Conservation (phyloP, 2,113 vertebrate species). For the Papio anubis region DNA sequence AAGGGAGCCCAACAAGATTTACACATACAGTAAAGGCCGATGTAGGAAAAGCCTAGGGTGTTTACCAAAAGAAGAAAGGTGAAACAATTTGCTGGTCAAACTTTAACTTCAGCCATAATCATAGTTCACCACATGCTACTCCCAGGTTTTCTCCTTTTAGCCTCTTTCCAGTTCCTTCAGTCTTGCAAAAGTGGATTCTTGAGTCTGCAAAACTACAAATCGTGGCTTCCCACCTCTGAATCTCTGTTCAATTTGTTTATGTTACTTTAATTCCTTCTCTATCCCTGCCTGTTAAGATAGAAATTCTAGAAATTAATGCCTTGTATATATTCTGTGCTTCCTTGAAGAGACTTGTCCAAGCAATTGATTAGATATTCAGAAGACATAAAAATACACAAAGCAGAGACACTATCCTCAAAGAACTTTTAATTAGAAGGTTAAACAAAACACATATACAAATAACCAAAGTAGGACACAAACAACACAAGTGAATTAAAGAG, state of each 20-base stretch:
- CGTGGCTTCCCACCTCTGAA: background rate
- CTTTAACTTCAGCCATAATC: background rate
- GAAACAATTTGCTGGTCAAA: background rate
- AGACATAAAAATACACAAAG: background rate
- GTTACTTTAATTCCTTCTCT: background rate
- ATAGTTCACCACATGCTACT: background rate
- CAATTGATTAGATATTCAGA: background rate
- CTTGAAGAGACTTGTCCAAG: background rate
- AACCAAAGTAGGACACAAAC: background rate
- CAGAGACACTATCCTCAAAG: background rate
- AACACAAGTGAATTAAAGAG: background rate
- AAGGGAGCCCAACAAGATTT: background rate
- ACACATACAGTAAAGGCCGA: background rate
- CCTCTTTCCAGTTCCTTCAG: background rate
- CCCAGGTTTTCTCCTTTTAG: background rate
- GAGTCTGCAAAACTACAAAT: background rate
- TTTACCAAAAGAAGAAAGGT: background rate
- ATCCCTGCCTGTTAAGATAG: background rate
- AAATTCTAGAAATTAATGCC: conserved; percentile 20
- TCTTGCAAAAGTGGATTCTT: background rate
- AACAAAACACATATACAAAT: background rate
- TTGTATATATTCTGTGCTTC: background rate
- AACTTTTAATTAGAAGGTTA: conserved; percentile 23
- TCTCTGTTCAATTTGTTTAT: background rate
- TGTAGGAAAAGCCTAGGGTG: background rate